These are phyloP conservation scores for Craseonycteris thonglongyai DNA, from an alignment of 2,113 vertebrate genomes.

Conservation along the genomic window DNA sequence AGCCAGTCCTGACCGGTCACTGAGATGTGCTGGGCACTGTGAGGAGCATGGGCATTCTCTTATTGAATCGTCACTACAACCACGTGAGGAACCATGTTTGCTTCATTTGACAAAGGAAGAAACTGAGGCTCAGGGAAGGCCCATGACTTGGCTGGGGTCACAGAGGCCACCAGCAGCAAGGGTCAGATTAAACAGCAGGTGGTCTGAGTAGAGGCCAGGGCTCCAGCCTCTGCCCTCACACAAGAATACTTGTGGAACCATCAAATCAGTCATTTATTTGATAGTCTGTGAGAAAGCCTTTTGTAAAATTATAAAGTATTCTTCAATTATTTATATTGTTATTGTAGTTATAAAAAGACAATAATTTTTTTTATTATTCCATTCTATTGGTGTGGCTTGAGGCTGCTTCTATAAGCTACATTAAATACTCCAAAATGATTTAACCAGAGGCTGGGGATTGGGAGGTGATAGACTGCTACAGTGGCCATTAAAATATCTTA, in stretches of 20 bases:
- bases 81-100: rapidly evolving
- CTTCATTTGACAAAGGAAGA: not conserved
- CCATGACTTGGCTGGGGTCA: not conserved
- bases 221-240: not conserved
- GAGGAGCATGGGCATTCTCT: rapidly evolving
- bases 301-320: not conserved
- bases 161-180: rapidly evolving
- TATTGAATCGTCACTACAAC: not conserved
- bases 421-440: constrained; percentile 32
- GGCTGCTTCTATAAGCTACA: constrained; percentile 7
- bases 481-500: constrained; percentile 34
- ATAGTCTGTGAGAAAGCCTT: not conserved
- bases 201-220: not conserved
- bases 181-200: not conserved
- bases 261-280: not conserved
- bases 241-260: not conserved
- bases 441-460: not conserved
- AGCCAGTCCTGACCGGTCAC: rapidly evolving
- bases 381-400: not conserved
- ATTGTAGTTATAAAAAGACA: constrained; percentile 46
- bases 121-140: not conserved
- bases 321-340: constrained; percentile 45
- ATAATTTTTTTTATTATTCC: constrained; percentile 40
- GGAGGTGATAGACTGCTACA: constrained; percentile 15
- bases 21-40: rapidly evolving